These are phyloP conservation scores for Macaria liturata DNA, from an alignment of 2,888 invertebrate species.

Conservation along the genomic window DNA sequence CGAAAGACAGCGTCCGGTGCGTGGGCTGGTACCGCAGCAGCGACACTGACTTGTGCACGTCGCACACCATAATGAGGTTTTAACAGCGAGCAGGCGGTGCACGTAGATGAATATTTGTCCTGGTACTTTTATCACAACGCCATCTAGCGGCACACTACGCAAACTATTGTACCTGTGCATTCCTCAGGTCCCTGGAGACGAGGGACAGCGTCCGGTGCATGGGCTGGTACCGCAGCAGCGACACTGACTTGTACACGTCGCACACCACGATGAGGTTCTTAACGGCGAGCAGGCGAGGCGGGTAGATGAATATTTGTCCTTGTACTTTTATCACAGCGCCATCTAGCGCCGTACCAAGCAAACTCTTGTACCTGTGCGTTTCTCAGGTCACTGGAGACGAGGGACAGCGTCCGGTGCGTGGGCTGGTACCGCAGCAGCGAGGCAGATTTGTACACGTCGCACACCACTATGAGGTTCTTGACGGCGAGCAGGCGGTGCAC, in stretches of 20 bases:
- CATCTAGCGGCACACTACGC: no score
- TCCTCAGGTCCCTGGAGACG: constrained; percentile 86
- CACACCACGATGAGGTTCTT: constrained; percentile 98
- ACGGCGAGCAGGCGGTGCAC: constrained; percentile 95
- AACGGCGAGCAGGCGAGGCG: constrained; percentile 93
- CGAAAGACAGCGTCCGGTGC: constrained; percentile 94
- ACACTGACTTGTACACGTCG: constrained; percentile 97
- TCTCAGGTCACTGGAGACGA: constrained; percentile 88
- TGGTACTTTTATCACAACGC: no score
- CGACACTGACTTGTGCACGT: constrained; percentile 97
- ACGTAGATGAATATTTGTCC: no score
- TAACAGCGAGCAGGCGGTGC: constrained; percentile 94
- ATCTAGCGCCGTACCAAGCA: background rate
- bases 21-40: constrained; percentile 93
- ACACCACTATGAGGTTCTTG: constrained; percentile 97
- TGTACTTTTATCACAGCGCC: no score
- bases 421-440: constrained; percentile 93
- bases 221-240: constrained; percentile 92
- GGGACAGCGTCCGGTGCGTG: constrained; percentile 93
- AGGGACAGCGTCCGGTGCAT: constrained; percentile 94
- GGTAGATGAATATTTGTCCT: no score
- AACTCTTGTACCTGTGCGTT: constrained; percentile 68
- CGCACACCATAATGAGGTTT: constrained; percentile 98
- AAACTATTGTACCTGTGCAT: constrained; percentile 67
- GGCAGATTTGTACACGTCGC: constrained; percentile 97